Evolutionary conservation across 2,797 vertebrate genomes (phyloP).

Genomic region (Falco peregrinus): DNA sequence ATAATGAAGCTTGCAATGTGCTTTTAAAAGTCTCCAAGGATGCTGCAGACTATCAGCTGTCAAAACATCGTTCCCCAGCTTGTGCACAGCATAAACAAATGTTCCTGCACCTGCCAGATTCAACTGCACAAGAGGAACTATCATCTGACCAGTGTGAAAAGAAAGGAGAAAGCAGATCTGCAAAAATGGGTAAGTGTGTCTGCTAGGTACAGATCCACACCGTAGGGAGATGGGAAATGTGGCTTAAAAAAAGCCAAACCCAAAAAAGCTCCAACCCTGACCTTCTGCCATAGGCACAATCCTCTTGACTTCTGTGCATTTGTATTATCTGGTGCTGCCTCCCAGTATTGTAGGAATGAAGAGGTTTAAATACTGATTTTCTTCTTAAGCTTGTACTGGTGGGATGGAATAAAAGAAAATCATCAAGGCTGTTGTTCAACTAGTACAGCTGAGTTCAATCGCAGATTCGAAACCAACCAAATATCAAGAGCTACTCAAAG

Average conservation of each 20-base stretch:
- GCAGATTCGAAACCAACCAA: background rate
- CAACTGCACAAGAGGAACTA: background rate
- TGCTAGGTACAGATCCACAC: background rate
- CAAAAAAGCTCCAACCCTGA: background rate
- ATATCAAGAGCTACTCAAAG: background rate
- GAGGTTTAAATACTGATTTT: background rate
- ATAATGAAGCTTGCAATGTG: background rate
- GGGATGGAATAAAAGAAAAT: background rate
- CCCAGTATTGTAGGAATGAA: background rate
- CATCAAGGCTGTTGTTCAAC: background rate
- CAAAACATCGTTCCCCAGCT: background rate
- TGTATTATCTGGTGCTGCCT: background rate
- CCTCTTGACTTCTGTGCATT: background rate
- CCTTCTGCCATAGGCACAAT: background rate
- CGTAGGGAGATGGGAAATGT: accelerated
- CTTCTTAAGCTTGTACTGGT: background rate
- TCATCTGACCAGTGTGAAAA: background rate
- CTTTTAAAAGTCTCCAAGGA: conserved; percentile 36
- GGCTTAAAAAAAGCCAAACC: background rate
- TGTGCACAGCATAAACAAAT: background rate
- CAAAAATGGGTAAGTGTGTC: background rate
- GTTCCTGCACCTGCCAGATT: conserved; percentile 2
- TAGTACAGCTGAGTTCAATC: background rate
- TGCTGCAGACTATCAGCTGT: conserved; percentile 6
- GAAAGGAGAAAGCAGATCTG: background rate